These are phyloP conservation scores for Phengaris arion DNA, from an alignment of 2,888 invertebrate genomes.

Conservation along the genomic window DNA sequence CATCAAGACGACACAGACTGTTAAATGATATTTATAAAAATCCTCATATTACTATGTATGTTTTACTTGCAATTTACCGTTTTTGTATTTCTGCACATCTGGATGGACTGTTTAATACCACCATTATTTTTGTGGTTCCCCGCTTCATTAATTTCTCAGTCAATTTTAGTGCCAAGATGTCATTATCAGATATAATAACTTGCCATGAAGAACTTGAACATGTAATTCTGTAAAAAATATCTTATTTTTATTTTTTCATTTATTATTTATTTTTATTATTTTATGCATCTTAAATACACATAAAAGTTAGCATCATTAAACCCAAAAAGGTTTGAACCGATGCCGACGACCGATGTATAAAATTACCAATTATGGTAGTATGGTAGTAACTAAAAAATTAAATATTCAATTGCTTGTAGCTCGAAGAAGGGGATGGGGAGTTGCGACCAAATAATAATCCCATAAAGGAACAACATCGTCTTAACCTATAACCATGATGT, in stretches of 20 bases:
- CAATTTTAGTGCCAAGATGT: not conserved
- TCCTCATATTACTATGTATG: not conserved
- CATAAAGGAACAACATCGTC: no score
- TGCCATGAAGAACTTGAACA: slow-evolving; percentile 10
- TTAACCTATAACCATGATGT: no score
- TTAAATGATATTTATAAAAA: not conserved
- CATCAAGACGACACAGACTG: no score
- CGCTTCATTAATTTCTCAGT: not conserved
- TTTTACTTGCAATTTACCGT: not conserved
- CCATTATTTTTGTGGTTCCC: not conserved
- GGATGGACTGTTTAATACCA: not conserved
- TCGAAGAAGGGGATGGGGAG: no score
- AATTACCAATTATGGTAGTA: no score
- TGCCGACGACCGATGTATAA: no score
- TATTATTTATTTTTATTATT: no score
- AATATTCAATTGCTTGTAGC: no score
- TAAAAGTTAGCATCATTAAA: no score
- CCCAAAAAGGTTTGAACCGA: no score
- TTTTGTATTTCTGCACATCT: slow-evolving; percentile 6
- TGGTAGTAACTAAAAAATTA: no score
- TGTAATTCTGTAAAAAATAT: not conserved
- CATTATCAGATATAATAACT: slow-evolving; percentile 9
- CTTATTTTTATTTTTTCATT: not conserved
- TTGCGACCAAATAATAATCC: no score
- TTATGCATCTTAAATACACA: not conserved